These are phyloP conservation scores for Macrostomum lignano DNA, from an alignment of 1,140 invertebrate species.

Conservation along the genomic window DNA sequence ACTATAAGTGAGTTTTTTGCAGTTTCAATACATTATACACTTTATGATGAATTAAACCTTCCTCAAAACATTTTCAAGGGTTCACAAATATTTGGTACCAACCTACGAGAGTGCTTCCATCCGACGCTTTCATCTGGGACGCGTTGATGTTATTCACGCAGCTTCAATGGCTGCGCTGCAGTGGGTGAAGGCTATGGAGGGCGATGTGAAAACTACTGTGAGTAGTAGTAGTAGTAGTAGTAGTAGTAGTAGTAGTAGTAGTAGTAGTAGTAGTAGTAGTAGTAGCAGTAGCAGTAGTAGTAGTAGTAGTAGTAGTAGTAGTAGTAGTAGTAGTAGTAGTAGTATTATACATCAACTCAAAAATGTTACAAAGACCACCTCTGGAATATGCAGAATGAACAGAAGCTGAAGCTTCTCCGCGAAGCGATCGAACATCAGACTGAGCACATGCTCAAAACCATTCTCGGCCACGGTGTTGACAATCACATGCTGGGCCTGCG, in stretches of 20 bases:
- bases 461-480: constrained; percentile 73
- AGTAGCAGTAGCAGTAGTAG: too few species aligned
- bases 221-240: too few species aligned
- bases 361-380: too few species aligned
- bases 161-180: constrained; percentile 54
- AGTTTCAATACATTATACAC: too few species aligned
- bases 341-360: too few species aligned
- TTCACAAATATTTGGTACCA: constrained; percentile 58
- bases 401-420: constrained; percentile 43
- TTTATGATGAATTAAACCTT: too few species aligned
- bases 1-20: constrained; percentile 70
- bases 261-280: too few species aligned
- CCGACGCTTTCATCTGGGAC: constrained; percentile 52
- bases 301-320: too few species aligned
- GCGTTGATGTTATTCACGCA: constrained; percentile 83
- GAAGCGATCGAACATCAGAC: constrained; percentile 63
- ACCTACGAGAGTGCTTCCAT: constrained; percentile 93
- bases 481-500: constrained; percentile 68
- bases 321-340: too few species aligned
- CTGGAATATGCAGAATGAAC: constrained; percentile 38
- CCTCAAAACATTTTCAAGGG: too few species aligned
- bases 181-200: constrained; percentile 39
- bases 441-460: constrained; percentile 66
- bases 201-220: too few species aligned
- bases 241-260: too few species aligned